phyloP scores from a whole-genome alignment of 2,797 vertebrate genomes.

The Ceyx erithaca region DNA sequence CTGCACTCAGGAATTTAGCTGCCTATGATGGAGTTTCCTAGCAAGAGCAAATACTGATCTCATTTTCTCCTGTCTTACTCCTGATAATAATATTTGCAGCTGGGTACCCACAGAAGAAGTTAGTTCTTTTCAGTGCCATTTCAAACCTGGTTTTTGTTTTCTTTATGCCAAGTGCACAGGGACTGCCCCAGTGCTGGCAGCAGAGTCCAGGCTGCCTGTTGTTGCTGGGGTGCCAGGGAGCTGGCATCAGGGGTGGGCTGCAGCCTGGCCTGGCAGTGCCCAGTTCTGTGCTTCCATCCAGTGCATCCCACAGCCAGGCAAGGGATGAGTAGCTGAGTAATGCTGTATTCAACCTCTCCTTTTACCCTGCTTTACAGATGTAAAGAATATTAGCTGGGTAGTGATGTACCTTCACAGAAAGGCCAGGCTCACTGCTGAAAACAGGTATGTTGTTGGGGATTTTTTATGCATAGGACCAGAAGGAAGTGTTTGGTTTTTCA shows the following conservation, averaged over 20 bases:
- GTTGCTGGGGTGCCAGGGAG: background rate
- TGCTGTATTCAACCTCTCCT: background rate
- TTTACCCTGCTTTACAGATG: background rate
- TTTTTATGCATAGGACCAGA: background rate
- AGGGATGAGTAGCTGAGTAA: background rate
- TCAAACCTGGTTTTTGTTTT: background rate
- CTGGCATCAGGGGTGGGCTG: background rate
- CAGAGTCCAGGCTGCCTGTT: background rate
- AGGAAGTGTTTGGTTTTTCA: background rate
- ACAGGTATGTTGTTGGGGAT: fast-evolving
- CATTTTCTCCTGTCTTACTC: background rate
- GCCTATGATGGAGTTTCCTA: background rate
- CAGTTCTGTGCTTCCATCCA: background rate
- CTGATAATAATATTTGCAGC: background rate
- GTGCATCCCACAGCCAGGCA: fast-evolving
- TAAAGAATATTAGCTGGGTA: background rate
- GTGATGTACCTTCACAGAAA: background rate
- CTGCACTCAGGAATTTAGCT: background rate
- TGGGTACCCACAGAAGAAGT: background rate
- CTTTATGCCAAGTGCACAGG: background rate
- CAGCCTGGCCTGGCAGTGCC: background rate
- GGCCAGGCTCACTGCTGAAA: background rate
- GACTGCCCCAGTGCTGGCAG: background rate
- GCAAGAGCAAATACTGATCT: background rate
- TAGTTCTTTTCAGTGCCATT: background rate